These are phyloP conservation scores for Lontra canadensis DNA, from an alignment of 2,113 vertebrate species.

Conservation along the genomic window DNA sequence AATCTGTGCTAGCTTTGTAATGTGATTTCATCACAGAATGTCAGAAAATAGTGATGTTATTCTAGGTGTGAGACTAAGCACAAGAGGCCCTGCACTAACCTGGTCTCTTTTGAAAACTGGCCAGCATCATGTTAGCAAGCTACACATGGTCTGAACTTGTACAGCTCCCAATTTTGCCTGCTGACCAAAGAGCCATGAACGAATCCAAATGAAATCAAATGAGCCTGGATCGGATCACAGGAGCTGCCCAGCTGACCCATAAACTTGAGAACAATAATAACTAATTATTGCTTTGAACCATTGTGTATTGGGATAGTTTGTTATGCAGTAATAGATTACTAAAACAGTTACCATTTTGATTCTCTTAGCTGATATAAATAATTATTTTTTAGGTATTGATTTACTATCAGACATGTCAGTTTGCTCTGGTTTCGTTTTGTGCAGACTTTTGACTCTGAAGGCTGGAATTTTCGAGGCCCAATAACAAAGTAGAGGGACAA, in stretches of 20 bases:
- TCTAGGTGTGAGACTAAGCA: neutral
- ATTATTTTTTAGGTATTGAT: neutral
- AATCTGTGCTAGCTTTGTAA: neutral
- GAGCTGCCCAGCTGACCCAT: neutral
- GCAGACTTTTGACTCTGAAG: neutral
- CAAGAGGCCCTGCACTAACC: neutral
- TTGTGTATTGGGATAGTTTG: neutral
- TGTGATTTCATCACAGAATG: neutral
- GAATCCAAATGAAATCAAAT: neutral
- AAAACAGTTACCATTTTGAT: neutral
- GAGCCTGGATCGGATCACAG: neutral
- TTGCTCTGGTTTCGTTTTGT: neutral
- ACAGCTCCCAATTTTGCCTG: neutral
- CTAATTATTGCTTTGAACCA: neutral
- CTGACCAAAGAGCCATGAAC: neutral
- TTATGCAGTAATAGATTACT: neutral
- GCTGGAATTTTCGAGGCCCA: neutral
- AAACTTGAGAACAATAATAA: neutral
- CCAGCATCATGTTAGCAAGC: neutral
- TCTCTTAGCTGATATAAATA: neutral
- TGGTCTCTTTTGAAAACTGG: neutral
- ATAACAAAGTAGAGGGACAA: neutral
- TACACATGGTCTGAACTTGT: neutral
- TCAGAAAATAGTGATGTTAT: neutral
- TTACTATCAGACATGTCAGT: neutral